Conservation (phyloP, 2,888 invertebrate genomes). For the Drosophila suboccidentalis region DNA sequence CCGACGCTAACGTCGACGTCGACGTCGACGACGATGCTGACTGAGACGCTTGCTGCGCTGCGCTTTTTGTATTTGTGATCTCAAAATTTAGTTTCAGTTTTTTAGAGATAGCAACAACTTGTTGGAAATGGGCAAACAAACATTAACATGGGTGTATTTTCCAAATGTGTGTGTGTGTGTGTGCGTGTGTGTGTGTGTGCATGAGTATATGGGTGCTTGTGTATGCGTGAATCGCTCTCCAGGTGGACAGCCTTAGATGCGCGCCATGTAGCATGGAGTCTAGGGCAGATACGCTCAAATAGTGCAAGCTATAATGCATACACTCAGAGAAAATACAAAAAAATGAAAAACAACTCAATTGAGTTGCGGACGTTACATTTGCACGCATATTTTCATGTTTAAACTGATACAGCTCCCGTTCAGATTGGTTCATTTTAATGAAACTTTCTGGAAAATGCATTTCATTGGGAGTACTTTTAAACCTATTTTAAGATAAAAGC, state of each 20-base stretch:
- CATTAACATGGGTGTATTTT: constrained; percentile 39
- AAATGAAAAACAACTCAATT: too few relatives aligned
- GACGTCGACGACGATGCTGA: constrained; percentile 8
- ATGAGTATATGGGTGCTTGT: neutral
- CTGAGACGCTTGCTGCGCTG: constrained; percentile 26
- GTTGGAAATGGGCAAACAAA: constrained; percentile 66
- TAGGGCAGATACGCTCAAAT: constrained; percentile 21
- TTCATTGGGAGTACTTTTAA: too few relatives aligned
- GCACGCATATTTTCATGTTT: too few relatives aligned
- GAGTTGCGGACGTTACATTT: too few relatives aligned
- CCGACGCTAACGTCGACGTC: constrained; percentile 23
- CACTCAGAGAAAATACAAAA: constrained; percentile 14
- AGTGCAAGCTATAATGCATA: constrained; percentile 10
- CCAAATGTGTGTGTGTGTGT: neutral
- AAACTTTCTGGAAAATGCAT: too few relatives aligned
- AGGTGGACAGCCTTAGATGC: constrained; percentile 27
- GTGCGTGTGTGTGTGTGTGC: neutral
- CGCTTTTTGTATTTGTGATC: constrained; percentile 43
- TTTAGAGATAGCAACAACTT: constrained; percentile 69
- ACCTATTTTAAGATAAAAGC: too few relatives aligned
- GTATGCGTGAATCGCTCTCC: constrained; percentile 3
- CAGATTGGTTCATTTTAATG: too few relatives aligned
- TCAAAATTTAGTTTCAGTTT: constrained; percentile 59
- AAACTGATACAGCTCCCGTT: too few relatives aligned
- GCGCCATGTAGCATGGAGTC: constrained; percentile 30